Base-by-base conservation (phyloP, 2,113 vertebrate genomes). In the Bucco capensis region DNA sequence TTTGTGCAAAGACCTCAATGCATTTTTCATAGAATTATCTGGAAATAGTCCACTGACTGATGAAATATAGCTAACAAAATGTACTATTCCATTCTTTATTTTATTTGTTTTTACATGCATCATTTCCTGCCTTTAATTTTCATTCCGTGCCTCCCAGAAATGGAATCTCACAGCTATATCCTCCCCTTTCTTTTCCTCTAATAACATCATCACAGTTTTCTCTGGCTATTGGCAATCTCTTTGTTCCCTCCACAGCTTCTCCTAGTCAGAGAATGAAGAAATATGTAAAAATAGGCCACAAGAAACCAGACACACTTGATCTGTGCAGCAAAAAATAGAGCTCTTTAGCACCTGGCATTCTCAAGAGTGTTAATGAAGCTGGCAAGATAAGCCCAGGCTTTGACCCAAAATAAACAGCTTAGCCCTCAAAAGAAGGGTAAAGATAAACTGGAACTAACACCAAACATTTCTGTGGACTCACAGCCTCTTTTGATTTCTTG, bases 331-430 rank as follows among this genome's bases (percentile, higher is more conserved):
- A 89, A n/a, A 96, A 95, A 95, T 95, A 96, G 95, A 92, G 87
- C 91, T 95, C 86, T 95, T 96, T 93, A 92, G 89, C 94, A 94
- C 94, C 93, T 93, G 94, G 91, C 91, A 89, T 72, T 91, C 93
- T 73, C 71, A 42, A 94, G 85, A 73, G 93, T 94, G 95, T 88
- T 95, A 95, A 96, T 94, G 93, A 96, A 95, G 87, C 66, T 14
- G 12, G 84, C 82, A 76, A 93, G 67, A 94, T 14, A 82, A 95
- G 54, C 62, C 62, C 87, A 89, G 44, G 66, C 66, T 89, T 89
- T 96, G 94, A 96, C 95, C 86, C 71, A 93, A 92, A 95, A 96
- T 88, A 72, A 90, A 90, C 84, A 90, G 24, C 71, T 57, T 42
- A 75, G 56, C 54, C 74, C 66, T 91, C 47, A 70, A 37, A 95